Percentiles rank a stretch among this genome's conserved stretches.
Evolutionary conservation across 1,140 invertebrate species (phyloP).

Genomic region (Paramacrobiotus metropolitanus): DNA sequence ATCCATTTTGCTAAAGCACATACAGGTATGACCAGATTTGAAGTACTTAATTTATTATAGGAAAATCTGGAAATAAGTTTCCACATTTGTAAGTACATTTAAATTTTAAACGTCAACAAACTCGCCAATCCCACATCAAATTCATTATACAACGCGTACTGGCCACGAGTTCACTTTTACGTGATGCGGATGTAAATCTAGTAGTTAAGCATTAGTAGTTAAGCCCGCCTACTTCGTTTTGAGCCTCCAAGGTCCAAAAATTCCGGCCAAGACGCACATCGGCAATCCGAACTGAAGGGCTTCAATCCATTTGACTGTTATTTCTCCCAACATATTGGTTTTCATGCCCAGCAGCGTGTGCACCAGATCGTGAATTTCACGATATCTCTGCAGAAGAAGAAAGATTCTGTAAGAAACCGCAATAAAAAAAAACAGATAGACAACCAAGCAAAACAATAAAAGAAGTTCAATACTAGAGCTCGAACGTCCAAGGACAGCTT

Average conservation of each 20-base stretch:
- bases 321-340: constrained; percentile 83
- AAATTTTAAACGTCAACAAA: constrained; percentile 4
- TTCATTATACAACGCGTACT: background rate
- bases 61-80: background rate
- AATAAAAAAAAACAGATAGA: no score
- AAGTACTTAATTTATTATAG: background rate
- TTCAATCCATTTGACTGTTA: constrained; percentile 91
- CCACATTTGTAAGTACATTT: background rate
- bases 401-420: no score
- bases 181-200: background rate
- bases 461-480: no score
- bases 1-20: constrained; percentile 5
- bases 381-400: no score
- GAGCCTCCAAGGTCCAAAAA: constrained; percentile 58
- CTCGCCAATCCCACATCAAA: background rate
- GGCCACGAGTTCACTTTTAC: constrained; percentile 6
- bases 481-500: no score
- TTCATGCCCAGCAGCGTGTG: constrained; percentile 75
- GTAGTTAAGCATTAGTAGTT: background rate
- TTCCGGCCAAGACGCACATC: constrained; percentile 61
- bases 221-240: constrained; percentile 39
- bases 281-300: constrained; percentile 65
- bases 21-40: background rate
- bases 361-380: constrained; percentile 82
- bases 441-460: no score